phyloP scores from a whole-genome alignment of 35 echinoderm and acorn worm genomes.

The Amphiura filiformis region DNA sequence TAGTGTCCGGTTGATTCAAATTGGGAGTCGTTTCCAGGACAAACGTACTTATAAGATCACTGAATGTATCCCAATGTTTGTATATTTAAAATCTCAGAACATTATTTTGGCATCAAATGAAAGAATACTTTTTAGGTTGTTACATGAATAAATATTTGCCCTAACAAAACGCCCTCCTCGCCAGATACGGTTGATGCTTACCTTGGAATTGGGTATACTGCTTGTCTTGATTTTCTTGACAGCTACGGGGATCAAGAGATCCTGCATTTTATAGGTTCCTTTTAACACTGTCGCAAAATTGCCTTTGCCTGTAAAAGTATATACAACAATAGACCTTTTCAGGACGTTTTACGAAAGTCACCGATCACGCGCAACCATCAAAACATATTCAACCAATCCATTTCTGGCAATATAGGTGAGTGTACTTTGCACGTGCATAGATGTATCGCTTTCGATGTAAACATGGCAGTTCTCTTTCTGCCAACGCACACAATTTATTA shows the following conservation, averaged over 20 bases:
- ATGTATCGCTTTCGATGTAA: not conserved
- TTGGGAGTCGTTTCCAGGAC: not conserved
- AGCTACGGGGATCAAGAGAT: constrained; percentile 70
- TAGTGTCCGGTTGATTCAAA: not conserved
- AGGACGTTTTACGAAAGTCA: not conserved
- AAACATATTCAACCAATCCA: too few relatives aligned
- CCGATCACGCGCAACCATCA: not conserved
- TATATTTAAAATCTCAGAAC: not conserved
- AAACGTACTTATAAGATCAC: not conserved
- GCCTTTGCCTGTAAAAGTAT: constrained; percentile 66
- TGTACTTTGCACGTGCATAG: not conserved
- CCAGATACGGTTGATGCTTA: constrained; percentile 19
- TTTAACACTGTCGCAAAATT: constrained; percentile 98
- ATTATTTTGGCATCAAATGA: too few relatives aligned
- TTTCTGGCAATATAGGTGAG: not conserved
- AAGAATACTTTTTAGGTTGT: too few relatives aligned
- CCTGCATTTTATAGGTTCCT: constrained; percentile 72
- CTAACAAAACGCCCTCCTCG: too few relatives aligned
- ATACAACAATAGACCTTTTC: not conserved
- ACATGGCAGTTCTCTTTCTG: too few relatives aligned
- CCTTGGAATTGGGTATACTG: constrained; percentile 82
- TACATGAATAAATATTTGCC: too few relatives aligned
- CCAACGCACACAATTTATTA: too few relatives aligned
- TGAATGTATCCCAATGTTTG: not conserved
- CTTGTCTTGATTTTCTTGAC: constrained; percentile 85